A percentile compares a stretch with the other conserved stretches of the same genome.
These are phyloP conservation scores for Emydocephalus ijimae DNA, from an alignment of 2,113 vertebrate species.

Conservation along the genomic window DNA sequence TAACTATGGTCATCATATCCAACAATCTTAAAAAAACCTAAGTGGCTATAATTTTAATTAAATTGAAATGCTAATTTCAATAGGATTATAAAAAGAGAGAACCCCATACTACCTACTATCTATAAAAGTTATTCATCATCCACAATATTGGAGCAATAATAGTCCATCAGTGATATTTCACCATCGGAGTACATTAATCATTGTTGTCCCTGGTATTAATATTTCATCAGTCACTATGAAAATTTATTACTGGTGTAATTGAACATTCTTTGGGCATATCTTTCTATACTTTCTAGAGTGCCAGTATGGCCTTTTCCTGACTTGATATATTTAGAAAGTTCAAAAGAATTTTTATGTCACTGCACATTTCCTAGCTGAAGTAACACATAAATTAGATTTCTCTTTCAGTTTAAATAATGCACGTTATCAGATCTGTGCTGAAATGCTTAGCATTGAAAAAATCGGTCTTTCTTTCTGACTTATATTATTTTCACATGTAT, in stretches of 20 bases:
- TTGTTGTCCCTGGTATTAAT: background rate
- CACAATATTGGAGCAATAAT: background rate
- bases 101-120: background rate
- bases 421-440: background rate
- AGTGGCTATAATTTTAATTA: background rate
- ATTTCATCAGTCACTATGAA: background rate
- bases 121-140: background rate
- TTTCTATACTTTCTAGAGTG: background rate
- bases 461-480: background rate
- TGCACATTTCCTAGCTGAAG: background rate
- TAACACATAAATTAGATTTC: background rate
- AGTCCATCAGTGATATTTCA: background rate
- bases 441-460: background rate
- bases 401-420: background rate
- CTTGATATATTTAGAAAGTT: background rate
- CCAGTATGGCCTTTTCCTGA: background rate
- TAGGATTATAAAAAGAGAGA: background rate
- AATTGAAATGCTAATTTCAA: background rate
- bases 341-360: background rate
- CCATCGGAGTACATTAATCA: background rate
- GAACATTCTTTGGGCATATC: background rate
- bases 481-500: background rate
- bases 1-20: background rate
- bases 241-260: background rate
- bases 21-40: background rate